These are phyloP conservation scores for Abramis brama DNA, from an alignment of 2,113 vertebrate genomes.

Conservation along the genomic window DNA sequence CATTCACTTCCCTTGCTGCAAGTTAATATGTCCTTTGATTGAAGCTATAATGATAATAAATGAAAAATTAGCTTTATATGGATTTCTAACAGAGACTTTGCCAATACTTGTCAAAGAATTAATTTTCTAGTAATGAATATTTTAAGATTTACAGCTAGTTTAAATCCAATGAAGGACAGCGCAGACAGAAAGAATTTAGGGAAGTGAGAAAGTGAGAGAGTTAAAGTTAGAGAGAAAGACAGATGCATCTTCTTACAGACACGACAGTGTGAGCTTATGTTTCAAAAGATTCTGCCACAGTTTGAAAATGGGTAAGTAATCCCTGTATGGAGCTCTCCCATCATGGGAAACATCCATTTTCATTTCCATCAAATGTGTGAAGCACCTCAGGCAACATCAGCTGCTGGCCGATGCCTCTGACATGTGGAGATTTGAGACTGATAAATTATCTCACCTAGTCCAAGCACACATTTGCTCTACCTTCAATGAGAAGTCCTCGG, in stretches of 20 bases:
- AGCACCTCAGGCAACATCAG: conserved; percentile 33
- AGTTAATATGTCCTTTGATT: conserved; percentile 8
- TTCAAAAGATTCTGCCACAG: conserved; percentile 5
- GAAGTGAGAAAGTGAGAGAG: background rate
- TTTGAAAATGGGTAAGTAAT: conserved; percentile 18
- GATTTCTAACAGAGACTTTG: background rate
- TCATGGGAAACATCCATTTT: conserved; percentile 15
- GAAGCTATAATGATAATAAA: background rate
- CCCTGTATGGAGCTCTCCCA: background rate
- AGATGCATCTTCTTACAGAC: background rate
- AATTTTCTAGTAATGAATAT: background rate
- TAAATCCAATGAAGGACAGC: background rate
- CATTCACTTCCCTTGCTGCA: background rate
- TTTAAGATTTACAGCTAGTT: background rate
- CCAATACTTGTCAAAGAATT: background rate
- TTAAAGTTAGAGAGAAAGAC: background rate
- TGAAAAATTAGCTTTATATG: background rate
- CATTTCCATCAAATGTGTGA: conserved; percentile 29
- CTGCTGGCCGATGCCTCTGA: background rate
- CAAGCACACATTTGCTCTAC: background rate
- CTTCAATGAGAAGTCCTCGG: background rate
- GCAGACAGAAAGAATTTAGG: background rate
- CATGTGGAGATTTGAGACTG: conserved; percentile 35
- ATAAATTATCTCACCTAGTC: conserved; percentile 41
- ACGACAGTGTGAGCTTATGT: background rate